A percentile compares a stretch with the other conserved stretches of the same genome.
Conservation (phyloP, 1,140 invertebrate species). For the Apis dorsata region DNA sequence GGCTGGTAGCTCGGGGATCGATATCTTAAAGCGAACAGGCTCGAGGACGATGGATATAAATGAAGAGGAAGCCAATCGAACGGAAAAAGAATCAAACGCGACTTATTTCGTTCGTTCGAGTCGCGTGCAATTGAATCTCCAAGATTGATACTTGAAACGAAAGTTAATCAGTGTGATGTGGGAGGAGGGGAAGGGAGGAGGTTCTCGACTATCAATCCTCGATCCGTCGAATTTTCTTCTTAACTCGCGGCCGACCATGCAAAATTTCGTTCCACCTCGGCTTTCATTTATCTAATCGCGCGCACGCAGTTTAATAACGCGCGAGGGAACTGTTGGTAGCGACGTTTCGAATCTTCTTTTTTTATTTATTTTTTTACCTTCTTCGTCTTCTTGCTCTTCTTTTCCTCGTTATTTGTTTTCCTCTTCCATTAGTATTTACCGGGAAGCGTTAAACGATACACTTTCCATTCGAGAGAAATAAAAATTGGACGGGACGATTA, state of each 20-base stretch:
- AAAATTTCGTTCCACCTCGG: not conserved
- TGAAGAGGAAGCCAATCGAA: not conserved
- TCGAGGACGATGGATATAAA: conserved; percentile 1
- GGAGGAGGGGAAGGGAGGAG: no score
- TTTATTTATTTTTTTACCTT: not conserved
- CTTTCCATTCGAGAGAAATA: conserved; percentile 53
- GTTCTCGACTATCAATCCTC: not conserved
- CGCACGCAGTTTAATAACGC: not conserved
- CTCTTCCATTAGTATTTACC: conserved; percentile 39
- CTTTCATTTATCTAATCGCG: not conserved
- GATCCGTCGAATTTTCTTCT: not conserved
- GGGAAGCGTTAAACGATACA: conserved; percentile 3
- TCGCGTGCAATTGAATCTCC: not conserved
- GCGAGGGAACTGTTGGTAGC: not conserved
- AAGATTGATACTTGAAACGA: not conserved
- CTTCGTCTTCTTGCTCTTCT: not conserved
- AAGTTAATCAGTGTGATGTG: not conserved
- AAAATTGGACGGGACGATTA: conserved; percentile 52
- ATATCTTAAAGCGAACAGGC: not conserved
- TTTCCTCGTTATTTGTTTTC: not conserved
- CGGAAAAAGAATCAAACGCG: not conserved
- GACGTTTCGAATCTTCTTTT: not conserved
- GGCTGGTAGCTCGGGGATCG: not conserved
- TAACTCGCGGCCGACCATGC: no score
- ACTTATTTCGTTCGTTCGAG: conserved; percentile 9